Base-by-base conservation (phyloP, 2,888 invertebrate species). In the Drosophila differens region DNA sequence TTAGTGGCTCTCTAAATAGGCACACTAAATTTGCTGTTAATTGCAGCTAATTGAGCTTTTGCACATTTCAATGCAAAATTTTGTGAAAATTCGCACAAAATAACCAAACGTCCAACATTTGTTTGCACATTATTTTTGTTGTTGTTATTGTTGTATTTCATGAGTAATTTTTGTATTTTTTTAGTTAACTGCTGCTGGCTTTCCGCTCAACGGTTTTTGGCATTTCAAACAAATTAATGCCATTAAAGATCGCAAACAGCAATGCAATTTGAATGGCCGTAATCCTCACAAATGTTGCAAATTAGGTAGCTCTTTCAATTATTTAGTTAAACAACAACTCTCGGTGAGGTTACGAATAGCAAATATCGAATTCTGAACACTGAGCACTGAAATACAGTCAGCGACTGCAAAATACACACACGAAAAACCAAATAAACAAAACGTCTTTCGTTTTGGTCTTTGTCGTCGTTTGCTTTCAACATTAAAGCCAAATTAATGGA, bases 401-500 rank as follows among this genome's bases (percentile, higher is more conserved):
- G 33, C 14, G 33, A 14, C 33, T 58, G 41, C 51, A 44, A 66
- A 33, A 52, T 22, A 53, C 30, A 41, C 59, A 57, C 30, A 65
- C 52, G 81, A 74, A 74, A 81, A 81, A 60, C 81, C 81, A 77
- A 81, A 80, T 81, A 79, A 83, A 79, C 72, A 65, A 73, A 83
- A 77, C 81, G 79, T 76, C 70, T 81, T 81, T 72, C 79, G 66
- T 44, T 74, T 80, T 70, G 60, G 75, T 59, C 64, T 70, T 79
- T 77, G 79, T 79, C 70, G 64, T 81, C 76, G 28, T 80, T 78
- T 72, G 71, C 70, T 71, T 74, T 76, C 65, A 70, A 75, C 74
- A 85, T 82, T 79, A 82, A 86, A 86, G 85, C 84, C 81, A 86
- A 86, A 89, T 86, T 86, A 89, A 86, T 86, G 84, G 81, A 81